Percentiles rank a stretch among this genome's conserved stretches.
These are phyloP conservation scores for Capreolus pygargus DNA, from an alignment of 2,113 vertebrate species.

Conservation along the genomic window DNA sequence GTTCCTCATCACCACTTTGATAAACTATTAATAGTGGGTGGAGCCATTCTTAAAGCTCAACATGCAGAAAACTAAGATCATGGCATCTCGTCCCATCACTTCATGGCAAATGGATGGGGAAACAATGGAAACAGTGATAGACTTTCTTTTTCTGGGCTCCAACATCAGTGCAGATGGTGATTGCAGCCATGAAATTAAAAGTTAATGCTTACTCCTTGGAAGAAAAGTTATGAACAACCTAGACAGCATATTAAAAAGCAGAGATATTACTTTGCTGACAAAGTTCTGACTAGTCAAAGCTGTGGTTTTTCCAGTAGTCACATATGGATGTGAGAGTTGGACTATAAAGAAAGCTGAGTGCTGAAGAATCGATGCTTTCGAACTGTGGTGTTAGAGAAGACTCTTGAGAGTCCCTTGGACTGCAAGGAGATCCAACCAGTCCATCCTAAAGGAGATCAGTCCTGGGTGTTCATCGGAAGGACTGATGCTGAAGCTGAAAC, in stretches of 20 bases:
- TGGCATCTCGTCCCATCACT: not conserved
- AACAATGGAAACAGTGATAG: not conserved
- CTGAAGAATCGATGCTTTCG: not conserved
- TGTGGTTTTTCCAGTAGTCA: not conserved
- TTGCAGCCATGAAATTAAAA: not conserved
- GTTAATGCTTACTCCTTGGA: not conserved
- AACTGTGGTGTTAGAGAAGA: not conserved
- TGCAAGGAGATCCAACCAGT: not conserved
- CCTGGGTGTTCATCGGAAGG: not conserved
- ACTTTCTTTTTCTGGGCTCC: not conserved
- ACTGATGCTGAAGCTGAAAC: not conserved
- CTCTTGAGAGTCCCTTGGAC: not conserved
- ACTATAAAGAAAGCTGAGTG: not conserved
- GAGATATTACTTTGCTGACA: not conserved
- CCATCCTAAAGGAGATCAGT: not conserved
- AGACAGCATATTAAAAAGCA: not conserved
- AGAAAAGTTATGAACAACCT: not conserved
- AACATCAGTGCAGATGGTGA: not conserved
- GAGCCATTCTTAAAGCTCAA: not conserved
- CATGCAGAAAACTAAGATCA: not conserved
- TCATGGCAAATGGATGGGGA: not conserved
- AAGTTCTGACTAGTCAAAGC: not conserved
- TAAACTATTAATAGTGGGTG: not conserved
- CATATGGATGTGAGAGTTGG: not conserved
- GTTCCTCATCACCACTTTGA: not conserved